phyloP scores from a whole-genome alignment of 2,888 invertebrate genomes.

The Chaitophorus viminalis region DNA sequence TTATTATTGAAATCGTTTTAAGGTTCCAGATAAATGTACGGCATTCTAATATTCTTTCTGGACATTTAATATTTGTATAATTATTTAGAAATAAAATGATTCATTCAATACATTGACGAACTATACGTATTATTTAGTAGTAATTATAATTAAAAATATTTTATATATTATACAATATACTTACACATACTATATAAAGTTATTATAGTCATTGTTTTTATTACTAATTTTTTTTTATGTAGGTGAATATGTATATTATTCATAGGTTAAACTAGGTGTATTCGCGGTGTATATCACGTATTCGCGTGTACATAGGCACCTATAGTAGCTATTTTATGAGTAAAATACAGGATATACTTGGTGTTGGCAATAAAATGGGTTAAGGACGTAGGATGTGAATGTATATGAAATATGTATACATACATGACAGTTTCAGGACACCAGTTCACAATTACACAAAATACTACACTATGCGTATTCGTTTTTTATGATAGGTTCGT shows the following conservation, averaged over 20 bases:
- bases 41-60: no score
- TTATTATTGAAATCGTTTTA: neutral
- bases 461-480: constrained; percentile 40
- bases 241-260: neutral
- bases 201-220: no score
- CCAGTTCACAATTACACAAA: constrained; percentile 36
- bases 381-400: constrained; percentile 50
- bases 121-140: no score
- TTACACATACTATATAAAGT: no score
- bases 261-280: neutral
- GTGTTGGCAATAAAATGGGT: constrained; percentile 40
- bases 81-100: no score
- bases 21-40: no score
- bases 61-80: no score
- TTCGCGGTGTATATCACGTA: neutral
- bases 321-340: no score
- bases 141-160: no score
- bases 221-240: neutral
- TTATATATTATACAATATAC: no score
- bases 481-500: constrained; percentile 37
- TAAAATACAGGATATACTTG: constrained; percentile 20
- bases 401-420: neutral
- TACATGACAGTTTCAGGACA: neutral
- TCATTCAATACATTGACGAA: no score
- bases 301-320: no score